Evolutionary conservation across 2,888 invertebrate genomes (phyloP).

Genomic region (Drosophila lacicola): DNA sequence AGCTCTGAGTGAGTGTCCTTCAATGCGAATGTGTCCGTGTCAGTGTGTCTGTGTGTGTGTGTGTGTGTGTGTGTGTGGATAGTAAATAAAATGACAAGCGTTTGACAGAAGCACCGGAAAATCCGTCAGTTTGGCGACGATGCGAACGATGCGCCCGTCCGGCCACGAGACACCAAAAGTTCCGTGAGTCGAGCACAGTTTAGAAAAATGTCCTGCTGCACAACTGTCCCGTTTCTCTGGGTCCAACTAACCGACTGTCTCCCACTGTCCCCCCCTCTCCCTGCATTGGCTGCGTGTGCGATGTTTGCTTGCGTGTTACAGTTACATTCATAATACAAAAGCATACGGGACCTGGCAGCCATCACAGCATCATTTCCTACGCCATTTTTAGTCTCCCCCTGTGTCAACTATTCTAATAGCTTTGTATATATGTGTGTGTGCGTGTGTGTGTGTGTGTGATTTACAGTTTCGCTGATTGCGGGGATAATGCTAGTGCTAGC

Average conservation of each 20-base stretch:
- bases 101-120: constrained; percentile 84
- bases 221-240: constrained; percentile 10
- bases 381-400: constrained; percentile 58
- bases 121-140: constrained; percentile 82
- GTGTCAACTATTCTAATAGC: constrained; percentile 74
- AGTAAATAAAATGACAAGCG: constrained; percentile 79
- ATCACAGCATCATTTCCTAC: constrained; percentile 76
- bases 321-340: constrained; percentile 77
- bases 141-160: constrained; percentile 70
- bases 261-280: background rate
- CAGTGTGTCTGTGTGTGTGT: background rate
- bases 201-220: constrained; percentile 55
- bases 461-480: constrained; percentile 76
- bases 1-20: constrained; percentile 2
- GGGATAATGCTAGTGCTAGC: constrained; percentile 66
- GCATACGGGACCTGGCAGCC: constrained; percentile 62
- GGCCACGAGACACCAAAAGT: constrained; percentile 54
- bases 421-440: constrained; percentile 9
- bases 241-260: background rate
- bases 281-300: constrained; percentile 61
- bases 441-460: constrained; percentile 59
- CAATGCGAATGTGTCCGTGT: background rate
- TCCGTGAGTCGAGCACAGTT: constrained; percentile 57
- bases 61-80: constrained; percentile 21
- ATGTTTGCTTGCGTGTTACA: constrained; percentile 72